Evolutionary conservation across 2,797 vertebrate genomes (phyloP), one percentile per base, ranked within the genome.

Genomic region (Rhinella marina): DNA sequence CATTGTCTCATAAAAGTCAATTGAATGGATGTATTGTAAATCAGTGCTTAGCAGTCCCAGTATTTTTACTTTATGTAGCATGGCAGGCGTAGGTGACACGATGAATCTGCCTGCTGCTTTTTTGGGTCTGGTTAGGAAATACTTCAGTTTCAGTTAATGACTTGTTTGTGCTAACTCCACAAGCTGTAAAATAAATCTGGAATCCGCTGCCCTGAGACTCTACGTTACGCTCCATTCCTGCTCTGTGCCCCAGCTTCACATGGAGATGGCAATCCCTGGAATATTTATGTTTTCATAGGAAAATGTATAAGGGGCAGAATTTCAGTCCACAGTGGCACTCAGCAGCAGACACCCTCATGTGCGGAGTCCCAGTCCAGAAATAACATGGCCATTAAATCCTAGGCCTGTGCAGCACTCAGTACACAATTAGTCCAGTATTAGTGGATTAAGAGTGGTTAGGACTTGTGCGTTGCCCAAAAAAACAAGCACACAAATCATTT

Each of bases 401-500:
- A 23, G 14, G 79, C 79, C 79, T n/a, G 29, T 81, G 29, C 79
- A 64, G 59, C 79, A 81, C 79, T 81, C 79, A 32, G 57, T 81
- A 62, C 79, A 81, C 32, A 62, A 81, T 61, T 81, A 48, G 59
- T 62, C 59, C 79, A 81, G 57, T 81, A 81, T 61, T 81, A 48
- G 59, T 62, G 59, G 79, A 81, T 62, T 81, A 81, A 62, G 78
- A 81, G 41, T 81, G 79, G 59, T 61, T 61, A 81, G 79, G 59
- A 41, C 32, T 81, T 81, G 79, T 25, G 32, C 59, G 16, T 32
- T 62, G 57, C 59, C 79, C 79, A 81, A 41, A 81, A 61, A 62
- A 61, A 81, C 79, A 81, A 81, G 79, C 79, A 41, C 79, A 64
- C 57, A 81, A 81, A 81, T 81, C 79, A 81, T 41, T 81, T 81